phyloP scores from a whole-genome alignment of 1,140 invertebrate genomes.

The Tenebrio molitor region DNA sequence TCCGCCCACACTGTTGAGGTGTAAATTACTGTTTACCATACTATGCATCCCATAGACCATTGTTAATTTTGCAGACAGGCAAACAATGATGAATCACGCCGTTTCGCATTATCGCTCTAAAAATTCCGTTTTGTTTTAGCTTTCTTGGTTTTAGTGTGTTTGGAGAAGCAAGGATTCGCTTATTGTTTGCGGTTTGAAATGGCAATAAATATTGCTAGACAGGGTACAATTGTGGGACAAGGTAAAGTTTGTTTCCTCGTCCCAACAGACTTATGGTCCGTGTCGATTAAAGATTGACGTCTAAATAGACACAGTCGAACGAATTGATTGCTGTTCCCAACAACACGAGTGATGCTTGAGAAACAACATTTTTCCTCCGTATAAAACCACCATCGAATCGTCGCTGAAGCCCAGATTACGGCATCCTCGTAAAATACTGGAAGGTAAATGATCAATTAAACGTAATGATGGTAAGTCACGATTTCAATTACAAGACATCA shows the following conservation, averaged over 20 bases:
- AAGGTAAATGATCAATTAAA: slow-evolving; percentile 47
- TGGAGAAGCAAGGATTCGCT: slow-evolving; percentile 27
- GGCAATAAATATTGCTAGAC: slow-evolving; percentile 12
- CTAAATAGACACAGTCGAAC: slow-evolving; percentile 51
- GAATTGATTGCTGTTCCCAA: slow-evolving; percentile 46
- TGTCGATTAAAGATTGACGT: slow-evolving; percentile 53
- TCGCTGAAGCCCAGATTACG: slow-evolving; percentile 21
- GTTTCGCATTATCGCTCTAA: slow-evolving; percentile 31
- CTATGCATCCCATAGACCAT: slow-evolving; percentile 35
- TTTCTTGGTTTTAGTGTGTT: slow-evolving; percentile 3
- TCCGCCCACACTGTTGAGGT: slow-evolving; percentile 21
- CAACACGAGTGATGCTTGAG: slow-evolving; percentile 12
- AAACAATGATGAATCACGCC: slow-evolving; percentile 37
- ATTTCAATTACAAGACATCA: slow-evolving; percentile 39
- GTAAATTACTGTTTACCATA: slow-evolving; percentile 47
- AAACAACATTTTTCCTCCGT: neutral
- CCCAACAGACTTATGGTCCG: slow-evolving; percentile 44
- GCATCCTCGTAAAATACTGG: slow-evolving; percentile 32
- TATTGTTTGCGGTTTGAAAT: slow-evolving; percentile 6
- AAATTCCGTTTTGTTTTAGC: slow-evolving; percentile 9
- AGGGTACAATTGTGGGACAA: slow-evolving; percentile 30
- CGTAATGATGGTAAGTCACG: slow-evolving; percentile 41
- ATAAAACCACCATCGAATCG: slow-evolving; percentile 8
- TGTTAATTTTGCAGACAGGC: slow-evolving; percentile 40
- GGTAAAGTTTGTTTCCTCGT: slow-evolving; percentile 22